A percentile compares a stretch with the other conserved stretches of the same genome.
phyloP scores from a whole-genome alignment of 2,888 invertebrate species.

The Drosophila subsilvestris region DNA sequence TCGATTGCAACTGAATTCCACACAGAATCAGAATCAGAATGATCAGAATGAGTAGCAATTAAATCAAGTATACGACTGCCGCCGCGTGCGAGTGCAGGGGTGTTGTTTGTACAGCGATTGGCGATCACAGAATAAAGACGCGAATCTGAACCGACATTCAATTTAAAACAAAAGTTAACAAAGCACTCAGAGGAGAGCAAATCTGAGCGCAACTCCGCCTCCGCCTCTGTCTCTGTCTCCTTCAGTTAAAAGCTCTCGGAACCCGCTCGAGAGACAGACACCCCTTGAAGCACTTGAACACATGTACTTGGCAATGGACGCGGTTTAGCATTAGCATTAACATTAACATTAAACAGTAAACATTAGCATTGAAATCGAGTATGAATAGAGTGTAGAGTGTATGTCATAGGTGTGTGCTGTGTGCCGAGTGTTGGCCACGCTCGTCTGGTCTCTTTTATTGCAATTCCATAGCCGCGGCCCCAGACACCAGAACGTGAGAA shows the following conservation, averaged over 20 bases:
- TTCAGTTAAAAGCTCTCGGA: conserved; percentile 56
- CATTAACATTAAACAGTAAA: conserved; percentile 64
- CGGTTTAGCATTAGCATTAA: conserved; percentile 59
- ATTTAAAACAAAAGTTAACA: conserved; percentile 50
- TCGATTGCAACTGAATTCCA: conserved; percentile 6
- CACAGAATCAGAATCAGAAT: not conserved
- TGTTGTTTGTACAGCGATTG: conserved; percentile 63
- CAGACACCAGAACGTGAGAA: conserved; percentile 72
- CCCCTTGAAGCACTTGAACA: conserved; percentile 37
- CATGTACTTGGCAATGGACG: conserved; percentile 60
- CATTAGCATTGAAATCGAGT: conserved; percentile 58
- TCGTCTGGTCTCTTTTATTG: conserved; percentile 43
- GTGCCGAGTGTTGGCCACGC: conserved; percentile 7
- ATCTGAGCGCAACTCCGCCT: not conserved
- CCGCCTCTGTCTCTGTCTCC: conserved; percentile 35
- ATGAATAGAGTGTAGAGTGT: not conserved
- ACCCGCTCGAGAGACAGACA: conserved; percentile 43
- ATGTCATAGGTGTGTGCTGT: not conserved
- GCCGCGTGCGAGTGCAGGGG: conserved; percentile 4
- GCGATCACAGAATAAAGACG: conserved; percentile 58
- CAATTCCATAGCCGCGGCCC: conserved; percentile 44
- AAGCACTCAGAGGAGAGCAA: conserved; percentile 4
- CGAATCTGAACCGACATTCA: conserved; percentile 57
- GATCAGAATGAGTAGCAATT: conserved; percentile 19
- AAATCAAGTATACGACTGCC: conserved; percentile 60